Conservation (phyloP, 2,888 invertebrate genomes). For the Tipula lateralis region DNA sequence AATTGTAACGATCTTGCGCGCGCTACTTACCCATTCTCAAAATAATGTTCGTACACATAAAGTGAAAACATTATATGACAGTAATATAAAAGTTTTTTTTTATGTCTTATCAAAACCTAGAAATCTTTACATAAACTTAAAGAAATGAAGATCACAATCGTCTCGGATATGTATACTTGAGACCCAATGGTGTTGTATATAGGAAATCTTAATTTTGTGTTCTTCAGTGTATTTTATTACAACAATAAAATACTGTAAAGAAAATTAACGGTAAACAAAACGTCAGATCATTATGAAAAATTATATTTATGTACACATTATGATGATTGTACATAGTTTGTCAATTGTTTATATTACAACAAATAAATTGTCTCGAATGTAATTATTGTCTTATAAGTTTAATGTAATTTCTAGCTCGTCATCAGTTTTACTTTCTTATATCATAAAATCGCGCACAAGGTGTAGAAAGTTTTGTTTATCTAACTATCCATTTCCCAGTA, state of each 20-base stretch:
- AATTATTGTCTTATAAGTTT: too few species aligned
- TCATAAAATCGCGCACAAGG: too few species aligned
- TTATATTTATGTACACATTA: background rate
- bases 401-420: too few species aligned
- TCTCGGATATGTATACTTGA: too few species aligned
- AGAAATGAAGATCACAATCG: too few species aligned
- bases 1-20: background rate
- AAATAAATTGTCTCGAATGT: too few species aligned
- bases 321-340: too few species aligned
- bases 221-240: background rate
- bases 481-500: too few species aligned
- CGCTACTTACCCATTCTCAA: background rate
- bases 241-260: background rate
- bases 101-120: background rate
- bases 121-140: background rate
- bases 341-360: too few species aligned
- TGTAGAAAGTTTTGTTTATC: too few species aligned
- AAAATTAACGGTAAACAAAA: background rate
- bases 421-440: too few species aligned
- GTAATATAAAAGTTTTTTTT: background rate
- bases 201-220: background rate
- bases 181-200: background rate
- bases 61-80: constrained; percentile 7
- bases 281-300: background rate
- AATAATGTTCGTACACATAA: background rate